A percentile compares a stretch with the other conserved stretches of the same genome.
phyloP scores from a whole-genome alignment of 2,797 vertebrate species.

The Gorsachius magnificus region DNA sequence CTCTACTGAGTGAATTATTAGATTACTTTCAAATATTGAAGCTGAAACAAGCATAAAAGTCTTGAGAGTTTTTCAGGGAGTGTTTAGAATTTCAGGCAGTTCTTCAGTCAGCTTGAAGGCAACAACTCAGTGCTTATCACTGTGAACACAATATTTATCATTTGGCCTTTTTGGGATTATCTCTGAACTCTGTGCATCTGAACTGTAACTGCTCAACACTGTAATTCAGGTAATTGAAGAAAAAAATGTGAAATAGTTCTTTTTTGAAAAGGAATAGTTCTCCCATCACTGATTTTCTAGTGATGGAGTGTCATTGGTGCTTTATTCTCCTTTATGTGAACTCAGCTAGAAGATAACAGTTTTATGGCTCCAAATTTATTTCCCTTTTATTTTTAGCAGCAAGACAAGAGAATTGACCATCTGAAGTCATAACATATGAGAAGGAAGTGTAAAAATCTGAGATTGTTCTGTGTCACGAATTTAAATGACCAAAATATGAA shows the following conservation, averaged over 20 bases:
- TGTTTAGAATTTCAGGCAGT: background rate
- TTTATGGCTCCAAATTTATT: constrained; percentile 37
- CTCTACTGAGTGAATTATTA: background rate
- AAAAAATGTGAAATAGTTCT: background rate
- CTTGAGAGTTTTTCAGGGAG: background rate
- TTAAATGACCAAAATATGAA: background rate
- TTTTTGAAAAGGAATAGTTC: background rate
- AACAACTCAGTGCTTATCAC: background rate
- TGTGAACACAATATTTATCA: background rate
- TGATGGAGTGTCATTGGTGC: background rate
- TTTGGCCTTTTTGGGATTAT: background rate
- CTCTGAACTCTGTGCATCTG: background rate
- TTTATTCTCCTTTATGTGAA: constrained; percentile 16
- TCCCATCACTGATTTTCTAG: background rate
- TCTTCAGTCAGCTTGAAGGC: background rate
- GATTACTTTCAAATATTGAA: background rate
- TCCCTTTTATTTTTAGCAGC: background rate
- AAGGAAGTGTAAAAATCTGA: background rate
- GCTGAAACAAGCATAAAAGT: background rate
- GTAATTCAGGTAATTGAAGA: background rate
- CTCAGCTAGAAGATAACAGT: background rate
- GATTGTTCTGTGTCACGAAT: background rate
- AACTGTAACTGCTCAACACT: background rate
- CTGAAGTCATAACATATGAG: background rate
- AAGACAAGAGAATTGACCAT: background rate